These are phyloP conservation scores for Zele albiditarsus DNA, from an alignment of 2,888 invertebrate species.

Conservation along the genomic window DNA sequence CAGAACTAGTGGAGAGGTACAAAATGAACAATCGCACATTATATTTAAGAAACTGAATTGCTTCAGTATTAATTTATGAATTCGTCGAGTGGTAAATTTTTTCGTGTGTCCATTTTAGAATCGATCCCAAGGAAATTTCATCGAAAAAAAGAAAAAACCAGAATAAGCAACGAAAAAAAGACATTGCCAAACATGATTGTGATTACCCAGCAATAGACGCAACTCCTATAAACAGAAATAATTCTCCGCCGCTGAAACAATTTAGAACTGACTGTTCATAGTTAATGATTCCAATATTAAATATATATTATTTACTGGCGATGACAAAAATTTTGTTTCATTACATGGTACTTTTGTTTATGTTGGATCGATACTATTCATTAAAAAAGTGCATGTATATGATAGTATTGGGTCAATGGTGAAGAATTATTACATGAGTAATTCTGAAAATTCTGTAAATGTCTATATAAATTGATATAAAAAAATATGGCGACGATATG, in stretches of 20 bases:
- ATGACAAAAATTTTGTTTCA: neutral
- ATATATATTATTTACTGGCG: neutral
- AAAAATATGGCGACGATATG: neutral
- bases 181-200: slow-evolving; percentile 58
- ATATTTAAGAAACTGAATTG: no score
- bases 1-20: no score
- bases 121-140: slow-evolving; percentile 71
- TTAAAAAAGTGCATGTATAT: no score
- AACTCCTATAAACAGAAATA: neutral
- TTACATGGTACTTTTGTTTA: no score
- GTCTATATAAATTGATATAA: neutral
- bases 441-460: neutral
- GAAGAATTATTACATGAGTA: neutral
- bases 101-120: slow-evolving; percentile 30
- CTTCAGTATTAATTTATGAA: no score
- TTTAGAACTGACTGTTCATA: slow-evolving; percentile 13
- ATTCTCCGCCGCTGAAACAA: slow-evolving; percentile 29
- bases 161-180: slow-evolving; percentile 76
- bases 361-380: no score
- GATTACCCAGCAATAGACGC: neutral
- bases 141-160: slow-evolving; percentile 80
- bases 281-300: neutral
- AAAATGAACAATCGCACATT: no score
- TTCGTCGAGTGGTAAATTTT: neutral
- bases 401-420: no score